These are phyloP conservation scores for Pyxicephalus adspersus DNA, from an alignment of 2,113 vertebrate species.

Conservation along the genomic window DNA sequence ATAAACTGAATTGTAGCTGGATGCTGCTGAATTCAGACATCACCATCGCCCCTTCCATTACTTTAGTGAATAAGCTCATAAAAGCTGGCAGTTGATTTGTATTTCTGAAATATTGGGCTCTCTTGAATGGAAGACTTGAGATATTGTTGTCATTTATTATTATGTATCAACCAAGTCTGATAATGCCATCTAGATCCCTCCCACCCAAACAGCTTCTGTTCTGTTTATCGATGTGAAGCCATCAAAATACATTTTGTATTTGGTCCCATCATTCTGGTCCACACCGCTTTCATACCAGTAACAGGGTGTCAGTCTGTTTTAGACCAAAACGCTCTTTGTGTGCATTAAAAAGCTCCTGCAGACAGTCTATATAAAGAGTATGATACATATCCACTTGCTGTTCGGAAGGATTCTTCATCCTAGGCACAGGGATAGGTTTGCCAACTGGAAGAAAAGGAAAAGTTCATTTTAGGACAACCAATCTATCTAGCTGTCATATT, in stretches of 20 bases:
- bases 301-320: slow-evolving; percentile 42
- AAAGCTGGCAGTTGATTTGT: neutral
- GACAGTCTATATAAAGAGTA: slow-evolving; percentile 39
- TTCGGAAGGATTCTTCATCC: slow-evolving; percentile 45
- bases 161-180: neutral
- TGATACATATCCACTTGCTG: slow-evolving; percentile 56
- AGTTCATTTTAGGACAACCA: neutral
- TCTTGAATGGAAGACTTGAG: slow-evolving; percentile 12
- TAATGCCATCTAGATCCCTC: neutral
- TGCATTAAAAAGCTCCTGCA: slow-evolving; percentile 56
- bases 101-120: neutral
- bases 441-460: slow-evolving; percentile 47
- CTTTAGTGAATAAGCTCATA: neutral
- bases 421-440: slow-evolving; percentile 53
- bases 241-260: neutral
- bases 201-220: too few relatives aligned
- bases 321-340: slow-evolving; percentile 57
- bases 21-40: too few relatives aligned
- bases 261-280: neutral
- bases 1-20: too few relatives aligned
- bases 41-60: too few relatives aligned
- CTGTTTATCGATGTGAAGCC: neutral
- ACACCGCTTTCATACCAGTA: slow-evolving; percentile 20
- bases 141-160: neutral
- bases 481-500: neutral